Evolutionary conservation across 1,140 invertebrate genomes (phyloP).

Genomic region (Oedothorax gibbosus): DNA sequence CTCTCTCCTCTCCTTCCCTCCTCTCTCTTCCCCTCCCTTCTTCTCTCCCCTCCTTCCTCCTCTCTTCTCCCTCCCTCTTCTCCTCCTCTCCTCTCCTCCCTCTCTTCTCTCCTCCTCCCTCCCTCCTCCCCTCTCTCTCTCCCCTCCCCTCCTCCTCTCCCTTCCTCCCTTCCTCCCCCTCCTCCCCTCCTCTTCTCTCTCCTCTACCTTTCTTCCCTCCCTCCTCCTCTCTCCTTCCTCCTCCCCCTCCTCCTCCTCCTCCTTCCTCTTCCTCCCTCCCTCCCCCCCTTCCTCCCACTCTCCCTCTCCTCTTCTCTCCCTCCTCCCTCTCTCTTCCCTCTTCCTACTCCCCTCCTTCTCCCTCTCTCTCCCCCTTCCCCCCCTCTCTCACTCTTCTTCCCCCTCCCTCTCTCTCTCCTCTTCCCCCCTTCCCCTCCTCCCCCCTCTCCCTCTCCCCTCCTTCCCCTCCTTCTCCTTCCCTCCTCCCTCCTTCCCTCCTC

Average conservation of each 20-base stretch:
- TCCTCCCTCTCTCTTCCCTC: not conserved
- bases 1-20: too few relatives aligned
- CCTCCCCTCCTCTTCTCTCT: constrained; percentile 19
- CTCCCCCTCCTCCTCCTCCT: not conserved
- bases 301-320: not conserved
- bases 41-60: not conserved
- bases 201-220: too few relatives aligned
- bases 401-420: constrained; percentile 29
- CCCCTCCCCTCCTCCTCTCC: constrained; percentile 1
- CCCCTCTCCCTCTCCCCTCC: constrained; percentile 4
- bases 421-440: not conserved
- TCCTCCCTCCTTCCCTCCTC: constrained; percentile 32
- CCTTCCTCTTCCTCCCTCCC: not conserved
- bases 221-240: not conserved
- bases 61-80: not conserved
- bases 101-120: not conserved
- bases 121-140: too few relatives aligned
- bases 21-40: not conserved
- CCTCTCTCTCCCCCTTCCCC: constrained; percentile 23
- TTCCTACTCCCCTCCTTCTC: not conserved
- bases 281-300: too few relatives aligned
- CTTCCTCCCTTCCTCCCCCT: constrained; percentile 13
- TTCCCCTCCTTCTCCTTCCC: constrained; percentile 32
- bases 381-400: constrained; percentile 47
- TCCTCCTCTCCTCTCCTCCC: not conserved